Evolutionary conservation across 2,888 invertebrate genomes (phyloP), one percentile per base, ranked within the genome.

Genomic region (Amphipyra berbera): DNA sequence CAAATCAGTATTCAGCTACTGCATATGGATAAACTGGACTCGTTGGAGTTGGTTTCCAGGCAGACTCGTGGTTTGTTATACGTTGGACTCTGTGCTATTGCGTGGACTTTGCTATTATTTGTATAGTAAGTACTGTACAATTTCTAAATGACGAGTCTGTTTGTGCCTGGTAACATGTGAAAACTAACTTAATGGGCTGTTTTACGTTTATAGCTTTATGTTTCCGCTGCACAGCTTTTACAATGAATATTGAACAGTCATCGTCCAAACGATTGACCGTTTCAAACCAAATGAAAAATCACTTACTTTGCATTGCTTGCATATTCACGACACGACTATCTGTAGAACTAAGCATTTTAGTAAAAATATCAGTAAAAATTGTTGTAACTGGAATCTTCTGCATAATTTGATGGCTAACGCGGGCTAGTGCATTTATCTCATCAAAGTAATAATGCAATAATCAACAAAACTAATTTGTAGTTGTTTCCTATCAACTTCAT

Each of bases 121-220:
- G n/a, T 49, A 48, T 40, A 7, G 30, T 30, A 30, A 6, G 27
- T 30, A 13, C 37, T 30, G 37, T 13, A 47, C 13, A 40, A 56
- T 45, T 53, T 47, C 33, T 41, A 37, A 48, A 44, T 40, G 65
- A 41, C 52, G n/a, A 50, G 49, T 33, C 15, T 60, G 38, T 50
- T 61, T 54, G 56, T 57, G 61, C 7, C 38, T 45, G 15, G 46
- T 33, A 38, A 15, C 53, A 56, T 56, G 66, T 60, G 72, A 61
- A 56, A 71, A 61, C 61, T 54, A 21, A 54, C 15, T 30, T 46
- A 50, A 48, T 49, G 40, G 53, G n/a, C 33, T 30, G 48, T 45
- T 69, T 60, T 30, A 61, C 61, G 14, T 57, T 61, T 72, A 72
- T 67, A 67, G 67, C 49, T 72, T 66, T 67, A 54, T 57, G 56